Evolutionary conservation across 2,888 invertebrate genomes (phyloP).

Genomic region (Lochmaea capreae): DNA sequence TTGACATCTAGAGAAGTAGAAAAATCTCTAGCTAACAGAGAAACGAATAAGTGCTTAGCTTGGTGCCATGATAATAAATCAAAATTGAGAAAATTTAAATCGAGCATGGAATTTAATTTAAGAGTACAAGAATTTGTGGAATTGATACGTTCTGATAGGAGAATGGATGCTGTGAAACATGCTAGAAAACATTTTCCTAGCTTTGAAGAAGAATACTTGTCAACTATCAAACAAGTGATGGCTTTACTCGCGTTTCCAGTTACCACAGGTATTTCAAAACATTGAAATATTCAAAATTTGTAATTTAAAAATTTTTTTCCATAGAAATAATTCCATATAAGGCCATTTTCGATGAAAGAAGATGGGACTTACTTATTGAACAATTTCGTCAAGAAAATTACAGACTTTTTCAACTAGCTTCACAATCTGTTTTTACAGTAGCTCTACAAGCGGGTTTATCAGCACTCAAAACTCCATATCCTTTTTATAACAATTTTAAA

Average conservation of each 20-base stretch:
- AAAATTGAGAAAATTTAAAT: conserved; percentile 92
- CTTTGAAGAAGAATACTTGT: conserved; percentile 87
- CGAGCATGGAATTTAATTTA: conserved; percentile 95
- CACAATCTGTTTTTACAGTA: conserved; percentile 91
- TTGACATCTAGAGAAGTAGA: conserved; percentile 87
- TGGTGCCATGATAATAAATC: conserved; percentile 99
- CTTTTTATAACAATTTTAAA: conserved; percentile 61
- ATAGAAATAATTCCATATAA: conserved; percentile 78
- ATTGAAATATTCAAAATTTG: neutral
- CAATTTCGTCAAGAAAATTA: conserved; percentile 96
- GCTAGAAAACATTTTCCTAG: conserved; percentile 92
- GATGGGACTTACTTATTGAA: conserved; percentile 87
- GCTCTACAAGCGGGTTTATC: conserved; percentile 94
- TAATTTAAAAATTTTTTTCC: conserved; percentile 36
- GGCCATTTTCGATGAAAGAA: conserved; percentile 72
- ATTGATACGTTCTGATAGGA: conserved; percentile 85
- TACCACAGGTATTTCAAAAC: conserved; percentile 71
- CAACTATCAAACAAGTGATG: conserved; percentile 94
- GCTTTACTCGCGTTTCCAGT: conserved; percentile 94
- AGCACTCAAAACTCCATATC: conserved; percentile 93
- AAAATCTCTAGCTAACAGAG: conserved; percentile 81
- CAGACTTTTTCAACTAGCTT: conserved; percentile 91
- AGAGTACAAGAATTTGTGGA: conserved; percentile 96
- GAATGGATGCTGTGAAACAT: conserved; percentile 94
- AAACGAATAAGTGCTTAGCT: conserved; percentile 88